A percentile compares a stretch with the other conserved stretches of the same genome.
Conservation (phyloP, 2,113 vertebrate genomes). For the Seriola rivoliana region DNA sequence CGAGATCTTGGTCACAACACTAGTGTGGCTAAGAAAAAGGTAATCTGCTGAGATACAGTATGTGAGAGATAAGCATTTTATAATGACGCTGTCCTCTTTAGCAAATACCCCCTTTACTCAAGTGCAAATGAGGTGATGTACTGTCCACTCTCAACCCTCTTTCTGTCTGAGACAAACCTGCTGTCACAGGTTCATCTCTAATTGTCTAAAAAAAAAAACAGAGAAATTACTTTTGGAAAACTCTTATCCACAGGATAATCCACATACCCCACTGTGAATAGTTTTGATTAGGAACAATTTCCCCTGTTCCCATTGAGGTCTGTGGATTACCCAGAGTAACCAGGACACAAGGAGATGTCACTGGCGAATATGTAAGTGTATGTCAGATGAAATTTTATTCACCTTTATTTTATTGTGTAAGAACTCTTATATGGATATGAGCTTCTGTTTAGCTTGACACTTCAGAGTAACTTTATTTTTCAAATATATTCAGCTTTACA, state of each 20-base stretch:
- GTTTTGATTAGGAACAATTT: not conserved
- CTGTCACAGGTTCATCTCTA: not conserved
- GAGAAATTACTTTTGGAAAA: constrained; percentile 2
- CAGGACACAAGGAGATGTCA: not conserved
- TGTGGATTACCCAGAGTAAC: constrained; percentile 15
- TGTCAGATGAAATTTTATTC: not conserved
- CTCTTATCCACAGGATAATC: constrained; percentile 9
- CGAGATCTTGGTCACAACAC: too few species aligned
- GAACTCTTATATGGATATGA: too few species aligned
- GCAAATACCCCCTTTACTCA: not conserved
- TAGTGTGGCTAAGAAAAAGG: too few species aligned
- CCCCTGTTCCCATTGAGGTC: not conserved
- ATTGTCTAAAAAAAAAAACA: not conserved
- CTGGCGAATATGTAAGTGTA: not conserved
- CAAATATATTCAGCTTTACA: too few species aligned
- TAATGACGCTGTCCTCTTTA: too few species aligned
- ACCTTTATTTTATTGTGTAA: not conserved
- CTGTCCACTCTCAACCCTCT: not conserved
- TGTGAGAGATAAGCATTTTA: too few species aligned
- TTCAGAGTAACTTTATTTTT: too few species aligned
- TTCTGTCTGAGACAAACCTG: not conserved
- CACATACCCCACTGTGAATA: not conserved
- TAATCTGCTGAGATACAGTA: too few species aligned
- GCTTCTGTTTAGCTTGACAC: too few species aligned
- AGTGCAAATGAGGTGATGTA: not conserved